Conservation (phyloP, 2,797 vertebrate species). For the Malurus splendens region DNA sequence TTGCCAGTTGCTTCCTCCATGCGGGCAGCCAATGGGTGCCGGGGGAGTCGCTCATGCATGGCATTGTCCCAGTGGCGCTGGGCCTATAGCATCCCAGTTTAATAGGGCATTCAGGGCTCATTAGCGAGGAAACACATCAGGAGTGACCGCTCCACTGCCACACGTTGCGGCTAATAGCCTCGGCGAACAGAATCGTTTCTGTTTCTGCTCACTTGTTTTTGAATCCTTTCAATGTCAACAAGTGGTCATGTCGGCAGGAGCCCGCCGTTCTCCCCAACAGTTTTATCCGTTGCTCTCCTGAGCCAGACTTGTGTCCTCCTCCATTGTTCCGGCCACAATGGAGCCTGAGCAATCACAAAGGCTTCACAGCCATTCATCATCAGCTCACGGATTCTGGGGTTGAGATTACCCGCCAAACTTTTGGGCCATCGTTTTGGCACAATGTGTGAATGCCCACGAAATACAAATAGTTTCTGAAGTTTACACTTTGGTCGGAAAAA, state of each 20-base stretch:
- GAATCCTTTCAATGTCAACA: constrained; percentile 79
- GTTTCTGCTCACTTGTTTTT: constrained; percentile 89
- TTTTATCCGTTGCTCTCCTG: constrained; percentile 95
- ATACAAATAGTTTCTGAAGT: constrained; percentile 55
- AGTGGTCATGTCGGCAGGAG: constrained; percentile 81
- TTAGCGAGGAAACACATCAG: constrained; percentile 76
- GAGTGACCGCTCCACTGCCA: constrained; percentile 82
- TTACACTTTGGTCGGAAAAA: constrained; percentile 28
- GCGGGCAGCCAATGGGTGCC: constrained; percentile 73
- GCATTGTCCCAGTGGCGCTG: constrained; percentile 76
- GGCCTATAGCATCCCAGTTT: constrained; percentile 84
- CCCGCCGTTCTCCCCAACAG: constrained; percentile 78
- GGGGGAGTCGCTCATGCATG: constrained; percentile 77
- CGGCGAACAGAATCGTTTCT: constrained; percentile 77
- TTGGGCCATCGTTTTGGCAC: constrained; percentile 50
- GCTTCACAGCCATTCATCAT: constrained; percentile 97
- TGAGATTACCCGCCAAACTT: constrained; percentile 75
- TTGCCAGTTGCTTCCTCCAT: constrained; percentile 76
- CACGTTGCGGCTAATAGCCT: constrained; percentile 88
- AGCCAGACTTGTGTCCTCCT: constrained; percentile 85
- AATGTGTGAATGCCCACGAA: constrained; percentile 40
- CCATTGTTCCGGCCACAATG: constrained; percentile 89
- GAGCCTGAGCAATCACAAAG: constrained; percentile 97
- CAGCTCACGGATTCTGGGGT: constrained; percentile 76
- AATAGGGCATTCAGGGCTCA: constrained; percentile 88